Evolutionary conservation across 2,888 invertebrate genomes (phyloP), one percentile per base, ranked within the genome.

Genomic region (Mongoloraphidia duomilia): DNA sequence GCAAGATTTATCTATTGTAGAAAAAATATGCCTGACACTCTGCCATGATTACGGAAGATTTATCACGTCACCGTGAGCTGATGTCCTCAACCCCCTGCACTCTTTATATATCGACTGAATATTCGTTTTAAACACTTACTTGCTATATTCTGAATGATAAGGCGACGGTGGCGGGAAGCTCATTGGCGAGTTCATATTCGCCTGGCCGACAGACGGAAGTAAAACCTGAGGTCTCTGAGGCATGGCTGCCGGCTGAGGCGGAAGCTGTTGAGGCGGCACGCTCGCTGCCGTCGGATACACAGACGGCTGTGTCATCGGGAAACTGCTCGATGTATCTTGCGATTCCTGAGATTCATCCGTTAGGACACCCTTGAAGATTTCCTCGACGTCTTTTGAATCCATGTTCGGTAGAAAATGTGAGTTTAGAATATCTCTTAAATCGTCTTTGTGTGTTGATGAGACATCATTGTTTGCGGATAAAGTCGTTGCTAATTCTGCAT

Each of bases 341-440:
- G 84, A 82, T 64, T 85, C 84, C 72, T 84, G 77, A 9, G 82
- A 82, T 63, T 87, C 85, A 61, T 86, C 85, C n/a, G 84, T 87
- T 49, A 87, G 75, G 51, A 91, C 89, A 41, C 85, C 89, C 69
- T 91, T 90, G 67, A 93, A 89, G 61, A 92, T 84, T 65, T 91
- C 91, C 61, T 92, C 91, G 1, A 92, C 89, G 58, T 91, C 91
- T 65, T 88, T 88, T 61, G 85, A 82, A 66, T 91, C 90, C 77
- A 92, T 91, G 58, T 87, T 88, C 1, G 88, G 84, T 50, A 89
- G 64, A 57, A 87, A 81, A 60, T 79, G 75, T n/a, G 77, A 73
- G 57, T 77, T 76, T 42, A 82, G 67, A 57, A 82, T 78, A 62
- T 82, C 81, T 46, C 75, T 75, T 34, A 82, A 65, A 64, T 80